phyloP scores from a whole-genome alignment of 2,888 invertebrate species.

The Imbricaverruca yamaguchii region DNA sequence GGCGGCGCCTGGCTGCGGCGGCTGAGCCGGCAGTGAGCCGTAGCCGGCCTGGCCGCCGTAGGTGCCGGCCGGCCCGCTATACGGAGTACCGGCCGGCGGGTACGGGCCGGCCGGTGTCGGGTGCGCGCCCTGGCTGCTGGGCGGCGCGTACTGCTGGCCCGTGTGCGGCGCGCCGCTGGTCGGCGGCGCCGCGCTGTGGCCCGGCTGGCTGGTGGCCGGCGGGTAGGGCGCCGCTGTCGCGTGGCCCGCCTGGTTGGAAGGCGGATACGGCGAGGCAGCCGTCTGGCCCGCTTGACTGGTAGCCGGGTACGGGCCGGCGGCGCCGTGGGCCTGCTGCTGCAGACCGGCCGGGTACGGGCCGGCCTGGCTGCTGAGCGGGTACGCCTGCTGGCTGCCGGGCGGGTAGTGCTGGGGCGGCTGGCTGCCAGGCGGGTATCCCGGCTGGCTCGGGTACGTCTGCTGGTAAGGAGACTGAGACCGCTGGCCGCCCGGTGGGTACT shows the following conservation, averaged over 20 bases:
- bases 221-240: neutral
- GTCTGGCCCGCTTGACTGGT: neutral
- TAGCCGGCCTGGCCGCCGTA: neutral
- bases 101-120: neutral
- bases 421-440: constrained; percentile 8
- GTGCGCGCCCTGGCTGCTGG: neutral
- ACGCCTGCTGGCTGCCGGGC: neutral
- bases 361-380: constrained; percentile 1
- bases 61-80: constrained; percentile 4
- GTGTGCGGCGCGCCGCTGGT: neutral
- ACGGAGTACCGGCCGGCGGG: neutral
- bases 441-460: constrained; percentile 3
- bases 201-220: neutral
- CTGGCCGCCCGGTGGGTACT: neutral
- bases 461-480: neutral
- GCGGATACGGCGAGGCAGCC: neutral
- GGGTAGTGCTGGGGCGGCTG: constrained; percentile 4
- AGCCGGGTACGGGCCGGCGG: neutral
- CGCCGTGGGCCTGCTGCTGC: neutral
- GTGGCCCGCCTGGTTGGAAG: neutral
- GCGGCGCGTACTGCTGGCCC: neutral
- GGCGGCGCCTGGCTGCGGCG: neutral
- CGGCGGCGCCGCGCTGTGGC: neutral
- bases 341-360: too few relatives aligned
- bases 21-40: neutral